Base-by-base conservation (phyloP, 2,113 vertebrate species). In the Clarias gariepinus region DNA sequence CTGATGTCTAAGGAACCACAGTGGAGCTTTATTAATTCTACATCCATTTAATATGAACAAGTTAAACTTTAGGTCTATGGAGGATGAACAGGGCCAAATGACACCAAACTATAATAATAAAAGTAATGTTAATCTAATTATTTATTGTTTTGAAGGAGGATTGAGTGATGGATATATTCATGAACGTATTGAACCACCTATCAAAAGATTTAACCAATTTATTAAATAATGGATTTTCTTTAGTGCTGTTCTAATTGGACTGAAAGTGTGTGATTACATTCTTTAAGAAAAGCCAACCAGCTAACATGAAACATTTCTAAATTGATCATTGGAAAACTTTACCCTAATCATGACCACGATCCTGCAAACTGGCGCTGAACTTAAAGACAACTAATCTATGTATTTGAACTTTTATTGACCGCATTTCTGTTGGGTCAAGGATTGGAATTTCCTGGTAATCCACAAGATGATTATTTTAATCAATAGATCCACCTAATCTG, bases 1-100 rank as follows among this genome's bases (percentile, higher is more conserved):
- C 33, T 79, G 53, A 53, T 33, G 77, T 55, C 77, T 79, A 58
- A 79, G 19, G 18, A 79, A 79, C 28, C 77, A 79, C 55, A 58
- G 19, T 11, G 16, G 28, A 58, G 18, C 33, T 30, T 6, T 3
- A 19, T 55, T 28, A 78, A 28, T 52, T 76, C 41, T n/a, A 76
- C 36, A 52, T 74, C 4, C 23, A n/a, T 15, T 47, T 11, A 74
- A 47, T 73, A 47, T 0, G 11, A 25, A n/a, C 8, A 4, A 73
- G 19, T 41, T 8, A 19, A 23, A 73, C 73, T 76, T 76, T 2
- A 74, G 41, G 10, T 76, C 21, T 52, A 52, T 76, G 74, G 25
- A 28, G 52, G 52, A 78, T 2, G 36, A 25, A 74, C 3, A 47
- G 21, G 15, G 18, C 23, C 41, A 52, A 76, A 53, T 2, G n/a